Evolutionary conservation across 2,797 vertebrate species (phyloP), one percentile per base, ranked within the genome.

Genomic region (Danio albolineatus): DNA sequence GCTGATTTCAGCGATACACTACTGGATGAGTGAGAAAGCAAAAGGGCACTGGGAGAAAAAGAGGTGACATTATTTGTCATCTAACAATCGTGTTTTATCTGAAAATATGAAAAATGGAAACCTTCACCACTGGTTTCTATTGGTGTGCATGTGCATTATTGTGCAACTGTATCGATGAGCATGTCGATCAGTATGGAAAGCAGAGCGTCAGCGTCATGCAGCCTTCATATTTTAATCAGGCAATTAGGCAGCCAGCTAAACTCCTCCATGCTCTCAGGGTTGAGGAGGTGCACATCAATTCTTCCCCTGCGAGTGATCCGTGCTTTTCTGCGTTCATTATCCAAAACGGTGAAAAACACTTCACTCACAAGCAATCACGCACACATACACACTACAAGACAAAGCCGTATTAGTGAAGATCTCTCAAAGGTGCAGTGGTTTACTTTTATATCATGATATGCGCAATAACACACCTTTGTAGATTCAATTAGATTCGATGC

Each of bases 321-420:
- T 74, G 82, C 86, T 90, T 89, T 85, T 86, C 71, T 53, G 80
- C 73, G 81, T 88, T 89, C 86, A 90, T 88, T 89, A 85, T 74
- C 44, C 81, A 79, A 84, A 83, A 82, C 16, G 12, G 14, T 60
- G 8, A 16, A 65, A 66, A 66, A 46, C 17, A 72, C 69, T 72
- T 49, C 48, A 54, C 39, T 39, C 53, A 46, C 54, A 64, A 28
- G 28, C 19, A 48, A 48, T 28, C 44, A 16, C 0, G 1, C 16
- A 76, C 53, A 59, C 38, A 60, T n/a, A n/a, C n/a, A n/a, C 38
- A 60, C 10, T 12, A 54, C 17, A 69, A 6, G 2, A 51, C 9
- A 51, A 38, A n/a, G n/a, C 28, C 2, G 9, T 10, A 51, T 51
- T 69, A 51, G 46, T 49, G 14, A 49, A 67, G 14, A n/a, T 8